phyloP scores from a whole-genome alignment of 2,888 invertebrate genomes.

The Doris montereyensis region DNA sequence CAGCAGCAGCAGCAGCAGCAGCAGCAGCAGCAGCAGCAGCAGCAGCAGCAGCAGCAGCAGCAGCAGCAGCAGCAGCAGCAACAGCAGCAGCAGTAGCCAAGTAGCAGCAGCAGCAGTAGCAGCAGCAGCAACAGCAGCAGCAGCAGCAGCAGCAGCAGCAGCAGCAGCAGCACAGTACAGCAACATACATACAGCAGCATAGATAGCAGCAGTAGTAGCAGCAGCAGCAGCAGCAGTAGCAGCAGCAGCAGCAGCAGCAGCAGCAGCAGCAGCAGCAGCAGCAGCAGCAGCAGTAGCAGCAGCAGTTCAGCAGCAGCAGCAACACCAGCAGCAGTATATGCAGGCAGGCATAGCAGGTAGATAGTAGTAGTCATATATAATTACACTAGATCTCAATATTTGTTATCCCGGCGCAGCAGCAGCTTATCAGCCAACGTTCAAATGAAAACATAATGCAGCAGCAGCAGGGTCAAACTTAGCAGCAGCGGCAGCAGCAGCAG shows the following conservation, averaged over 20 bases:
- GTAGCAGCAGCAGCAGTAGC: not conserved
- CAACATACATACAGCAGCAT: conserved; percentile 26
- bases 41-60: conserved; percentile 3
- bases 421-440: no score
- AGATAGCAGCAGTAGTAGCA: not conserved
- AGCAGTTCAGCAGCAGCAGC: conserved; percentile 18
- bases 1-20: conserved; percentile 22
- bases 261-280: conserved; percentile 14
- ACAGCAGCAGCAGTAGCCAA: conserved; percentile 2
- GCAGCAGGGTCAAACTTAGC: no score
- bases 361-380: conserved; percentile 7
- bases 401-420: no score
- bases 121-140: not conserved
- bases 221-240: conserved; percentile 7
- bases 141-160: not conserved
- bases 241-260: conserved; percentile 17
- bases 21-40: not conserved
- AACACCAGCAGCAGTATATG: not conserved
- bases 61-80: not conserved
- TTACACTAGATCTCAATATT: no score
- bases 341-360: not conserved
- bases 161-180: not conserved
- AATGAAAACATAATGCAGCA: no score
- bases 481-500: no score
- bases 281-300: conserved; percentile 16